A percentile compares a stretch with the other conserved stretches of the same genome.
phyloP scores from a whole-genome alignment of 2,113 vertebrate species.

The Nothoprocta perdicaria region DNA sequence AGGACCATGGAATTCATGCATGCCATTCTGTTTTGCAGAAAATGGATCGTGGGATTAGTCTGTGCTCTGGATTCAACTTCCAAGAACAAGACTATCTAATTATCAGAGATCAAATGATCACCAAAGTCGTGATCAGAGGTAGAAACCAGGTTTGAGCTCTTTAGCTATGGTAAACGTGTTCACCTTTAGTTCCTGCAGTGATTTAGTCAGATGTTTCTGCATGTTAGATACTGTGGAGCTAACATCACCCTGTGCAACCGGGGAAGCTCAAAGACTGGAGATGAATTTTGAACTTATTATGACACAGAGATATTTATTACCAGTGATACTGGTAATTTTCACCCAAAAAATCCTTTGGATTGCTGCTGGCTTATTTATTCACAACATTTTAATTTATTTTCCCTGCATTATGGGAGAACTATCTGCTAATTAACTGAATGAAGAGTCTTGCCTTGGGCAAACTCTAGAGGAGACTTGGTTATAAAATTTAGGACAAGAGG shows the following conservation, averaged over 20 bases:
- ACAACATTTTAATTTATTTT: background rate
- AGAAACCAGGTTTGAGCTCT: background rate
- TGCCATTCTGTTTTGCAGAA: background rate
- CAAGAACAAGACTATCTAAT: background rate
- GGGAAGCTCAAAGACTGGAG: background rate
- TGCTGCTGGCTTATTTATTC: background rate
- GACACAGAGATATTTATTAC: background rate
- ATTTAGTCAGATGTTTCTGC: background rate
- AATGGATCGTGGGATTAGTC: background rate
- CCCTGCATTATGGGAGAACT: background rate
- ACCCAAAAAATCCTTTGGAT: background rate
- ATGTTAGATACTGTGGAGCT: background rate
- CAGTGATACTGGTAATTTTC: background rate
- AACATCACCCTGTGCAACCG: accelerated
- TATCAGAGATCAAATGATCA: background rate
- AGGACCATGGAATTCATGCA: background rate
- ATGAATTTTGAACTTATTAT: background rate
- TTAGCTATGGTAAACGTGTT: background rate
- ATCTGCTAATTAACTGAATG: background rate
- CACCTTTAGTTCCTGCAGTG: background rate
- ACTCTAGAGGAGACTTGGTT: background rate
- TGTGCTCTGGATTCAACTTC: background rate
- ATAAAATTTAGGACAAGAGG: background rate
- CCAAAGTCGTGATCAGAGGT: background rate
- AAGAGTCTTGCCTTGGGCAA: background rate